Evolutionary conservation across 2,113 vertebrate genomes (phyloP).

Genomic region (Bostrychus sinensis): DNA sequence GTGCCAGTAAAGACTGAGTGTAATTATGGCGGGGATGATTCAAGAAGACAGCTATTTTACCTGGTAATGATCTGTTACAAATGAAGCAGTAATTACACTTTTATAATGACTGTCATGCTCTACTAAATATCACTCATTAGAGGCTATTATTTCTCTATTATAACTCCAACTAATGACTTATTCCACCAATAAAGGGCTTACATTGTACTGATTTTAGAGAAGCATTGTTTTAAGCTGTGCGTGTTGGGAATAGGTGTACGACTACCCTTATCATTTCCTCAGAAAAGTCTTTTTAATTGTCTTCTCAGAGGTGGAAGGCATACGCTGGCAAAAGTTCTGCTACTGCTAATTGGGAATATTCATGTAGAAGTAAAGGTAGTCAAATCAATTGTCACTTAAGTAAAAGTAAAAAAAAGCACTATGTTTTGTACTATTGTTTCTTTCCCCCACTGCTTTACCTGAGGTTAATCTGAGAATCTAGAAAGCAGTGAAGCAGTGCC

Average conservation of each 20-base stretch:
- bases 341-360: too few relatives aligned
- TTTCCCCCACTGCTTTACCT: too few relatives aligned
- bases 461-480: too few relatives aligned
- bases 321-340: too few relatives aligned
- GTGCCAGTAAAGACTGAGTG: slow-evolving; percentile 29
- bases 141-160: neutral
- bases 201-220: neutral
- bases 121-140: slow-evolving; percentile 14
- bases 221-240: neutral
- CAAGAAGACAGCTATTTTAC: slow-evolving; percentile 30
- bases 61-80: slow-evolving; percentile 20
- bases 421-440: too few relatives aligned
- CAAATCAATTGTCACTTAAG: too few relatives aligned
- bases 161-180: slow-evolving; percentile 4
- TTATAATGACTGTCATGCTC: slow-evolving; percentile 9
- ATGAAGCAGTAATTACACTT: slow-evolving; percentile 16
- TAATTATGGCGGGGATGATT: slow-evolving; percentile 33
- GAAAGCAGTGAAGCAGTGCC: too few relatives aligned
- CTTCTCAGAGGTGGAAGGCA: too few relatives aligned
- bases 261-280: too few relatives aligned
- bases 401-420: too few relatives aligned
- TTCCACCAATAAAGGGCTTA: neutral
- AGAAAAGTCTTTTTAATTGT: too few relatives aligned
- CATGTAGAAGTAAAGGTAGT: too few relatives aligned
- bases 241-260: neutral